A percentile compares a stretch with the other conserved stretches of the same genome.
Evolutionary conservation across 2,888 invertebrate species (phyloP).

Genomic region (Alloscopus bannaensis): DNA sequence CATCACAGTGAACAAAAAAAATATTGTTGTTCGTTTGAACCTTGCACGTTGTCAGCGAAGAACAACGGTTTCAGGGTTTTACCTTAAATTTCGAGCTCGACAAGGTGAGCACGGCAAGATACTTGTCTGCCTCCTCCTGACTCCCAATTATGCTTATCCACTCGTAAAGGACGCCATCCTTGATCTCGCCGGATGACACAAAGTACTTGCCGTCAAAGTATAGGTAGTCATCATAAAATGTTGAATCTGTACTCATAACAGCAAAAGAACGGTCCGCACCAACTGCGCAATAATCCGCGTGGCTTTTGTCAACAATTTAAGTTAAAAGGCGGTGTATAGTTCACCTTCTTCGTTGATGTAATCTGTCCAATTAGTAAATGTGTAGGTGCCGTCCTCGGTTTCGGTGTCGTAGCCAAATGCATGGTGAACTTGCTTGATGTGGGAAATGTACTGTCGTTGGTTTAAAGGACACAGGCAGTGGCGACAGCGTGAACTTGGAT

Average conservation of each 20-base stretch:
- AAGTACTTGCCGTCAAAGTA: constrained; percentile 50
- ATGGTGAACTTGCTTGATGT: constrained; percentile 45
- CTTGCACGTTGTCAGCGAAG: no score
- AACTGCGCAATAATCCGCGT: neutral
- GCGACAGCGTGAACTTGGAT: constrained; percentile 38
- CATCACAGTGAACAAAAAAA: neutral
- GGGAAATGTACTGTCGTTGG: constrained; percentile 50
- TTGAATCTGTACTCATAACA: constrained; percentile 17
- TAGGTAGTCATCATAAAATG: constrained; percentile 45
- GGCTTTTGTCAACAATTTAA: neutral
- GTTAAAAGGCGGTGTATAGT: neutral
- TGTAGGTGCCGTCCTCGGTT: constrained; percentile 39
- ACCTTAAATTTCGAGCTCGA: constrained; percentile 42
- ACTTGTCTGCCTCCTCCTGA: constrained; percentile 36
- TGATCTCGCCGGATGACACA: constrained; percentile 48
- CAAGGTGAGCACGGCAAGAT: constrained; percentile 29
- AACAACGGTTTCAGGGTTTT: no score
- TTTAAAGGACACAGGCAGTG: constrained; percentile 47
- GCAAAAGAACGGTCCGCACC: no score
- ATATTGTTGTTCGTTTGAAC: no score
- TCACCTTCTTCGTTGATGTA: constrained; percentile 47
- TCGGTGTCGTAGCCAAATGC: constrained; percentile 47
- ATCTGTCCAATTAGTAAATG: constrained; percentile 51
- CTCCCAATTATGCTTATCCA: constrained; percentile 50
- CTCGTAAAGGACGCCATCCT: constrained; percentile 44